Percentiles rank a stretch among this genome's conserved stretches.
Conservation (phyloP, 2,888 invertebrate genomes). For the Axea sp. region DNA sequence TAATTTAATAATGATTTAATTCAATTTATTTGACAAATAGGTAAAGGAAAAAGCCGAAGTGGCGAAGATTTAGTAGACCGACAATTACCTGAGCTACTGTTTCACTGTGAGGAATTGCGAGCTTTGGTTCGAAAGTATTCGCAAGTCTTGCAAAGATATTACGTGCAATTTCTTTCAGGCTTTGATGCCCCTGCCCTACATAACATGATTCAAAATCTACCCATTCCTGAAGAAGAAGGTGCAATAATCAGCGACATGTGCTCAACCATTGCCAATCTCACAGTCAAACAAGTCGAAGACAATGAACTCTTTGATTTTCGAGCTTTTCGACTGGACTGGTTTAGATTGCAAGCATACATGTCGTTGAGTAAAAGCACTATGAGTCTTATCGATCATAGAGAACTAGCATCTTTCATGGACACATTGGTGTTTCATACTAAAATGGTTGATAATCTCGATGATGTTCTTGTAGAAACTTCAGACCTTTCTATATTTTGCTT, state of each 20-base stretch:
- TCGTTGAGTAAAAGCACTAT: conserved; percentile 90
- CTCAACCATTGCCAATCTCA: conserved; percentile 90
- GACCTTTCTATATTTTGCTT: conserved; percentile 99
- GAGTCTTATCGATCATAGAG: conserved; percentile 90
- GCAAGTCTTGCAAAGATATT: conserved; percentile 98
- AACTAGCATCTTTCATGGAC: conserved; percentile 94
- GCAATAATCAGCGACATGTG: conserved; percentile 95
- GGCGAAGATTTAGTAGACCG: conserved; percentile 97
- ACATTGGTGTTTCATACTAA: conserved; percentile 98
- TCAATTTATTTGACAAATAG: conserved; percentile 53
- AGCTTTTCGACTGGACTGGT: conserved; percentile 98
- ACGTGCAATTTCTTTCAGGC: conserved; percentile 97
- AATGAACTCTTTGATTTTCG: conserved; percentile 97
- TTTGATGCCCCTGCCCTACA: conserved; percentile 97
- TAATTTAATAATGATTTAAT: too few species aligned
- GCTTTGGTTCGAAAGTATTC: conserved; percentile 97
- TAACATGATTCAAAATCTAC: conserved; percentile 89
- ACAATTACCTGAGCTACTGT: conserved; percentile 96
- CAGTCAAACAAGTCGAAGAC: conserved; percentile 97
- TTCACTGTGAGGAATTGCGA: conserved; percentile 98
- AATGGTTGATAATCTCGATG: conserved; percentile 98
- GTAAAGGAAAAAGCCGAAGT: conserved; percentile 90
- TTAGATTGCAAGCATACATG: conserved; percentile 95
- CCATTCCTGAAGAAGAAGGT: conserved; percentile 96
- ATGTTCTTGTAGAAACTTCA: conserved; percentile 97